Percentiles rank a stretch among this genome's conserved stretches.
Evolutionary conservation across 2,888 invertebrate species (phyloP).

Genomic region (Tridacna crocea): DNA sequence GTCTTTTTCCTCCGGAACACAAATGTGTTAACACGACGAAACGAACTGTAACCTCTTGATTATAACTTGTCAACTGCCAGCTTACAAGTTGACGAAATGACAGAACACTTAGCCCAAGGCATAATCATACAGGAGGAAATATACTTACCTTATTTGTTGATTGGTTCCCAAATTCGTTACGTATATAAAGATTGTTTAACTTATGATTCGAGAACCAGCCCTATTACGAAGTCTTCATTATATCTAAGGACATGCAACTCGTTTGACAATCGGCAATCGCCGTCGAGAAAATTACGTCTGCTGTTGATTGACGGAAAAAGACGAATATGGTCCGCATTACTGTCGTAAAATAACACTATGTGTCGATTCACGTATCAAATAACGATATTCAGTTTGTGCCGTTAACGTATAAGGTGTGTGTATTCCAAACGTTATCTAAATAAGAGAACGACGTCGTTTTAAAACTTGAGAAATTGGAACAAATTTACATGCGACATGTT

Average conservation of each 20-base stretch:
- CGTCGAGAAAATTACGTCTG: background rate
- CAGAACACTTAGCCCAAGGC: slow-evolving; percentile 28
- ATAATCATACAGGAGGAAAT: background rate
- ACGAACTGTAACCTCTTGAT: slow-evolving; percentile 24
- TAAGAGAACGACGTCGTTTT: too few relatives aligned
- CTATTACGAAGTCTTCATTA: background rate
- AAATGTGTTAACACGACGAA: slow-evolving; percentile 26
- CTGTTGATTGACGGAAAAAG: slow-evolving; percentile 18
- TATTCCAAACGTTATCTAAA: background rate
- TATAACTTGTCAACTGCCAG: slow-evolving; percentile 48
- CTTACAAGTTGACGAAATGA: slow-evolving; percentile 51
- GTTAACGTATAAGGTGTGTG: slow-evolving; percentile 9
- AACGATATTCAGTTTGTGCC: slow-evolving; percentile 28
- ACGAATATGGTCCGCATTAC: slow-evolving; percentile 24
- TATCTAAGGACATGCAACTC: slow-evolving; percentile 3
- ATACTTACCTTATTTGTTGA: background rate
- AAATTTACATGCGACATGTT: too few relatives aligned
- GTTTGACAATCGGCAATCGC: slow-evolving; percentile 22
- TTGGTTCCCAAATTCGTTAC: slow-evolving; percentile 10
- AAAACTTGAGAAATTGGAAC: too few relatives aligned
- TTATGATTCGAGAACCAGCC: slow-evolving; percentile 8
- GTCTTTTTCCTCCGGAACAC: slow-evolving; percentile 10
- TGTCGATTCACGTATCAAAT: slow-evolving; percentile 42
- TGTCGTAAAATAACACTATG: slow-evolving; percentile 46
- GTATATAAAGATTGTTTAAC: background rate